Evolutionary conservation across 2,888 invertebrate species (phyloP), one percentile per base, ranked within the genome.

Genomic region (Ochlodes sylvanus): DNA sequence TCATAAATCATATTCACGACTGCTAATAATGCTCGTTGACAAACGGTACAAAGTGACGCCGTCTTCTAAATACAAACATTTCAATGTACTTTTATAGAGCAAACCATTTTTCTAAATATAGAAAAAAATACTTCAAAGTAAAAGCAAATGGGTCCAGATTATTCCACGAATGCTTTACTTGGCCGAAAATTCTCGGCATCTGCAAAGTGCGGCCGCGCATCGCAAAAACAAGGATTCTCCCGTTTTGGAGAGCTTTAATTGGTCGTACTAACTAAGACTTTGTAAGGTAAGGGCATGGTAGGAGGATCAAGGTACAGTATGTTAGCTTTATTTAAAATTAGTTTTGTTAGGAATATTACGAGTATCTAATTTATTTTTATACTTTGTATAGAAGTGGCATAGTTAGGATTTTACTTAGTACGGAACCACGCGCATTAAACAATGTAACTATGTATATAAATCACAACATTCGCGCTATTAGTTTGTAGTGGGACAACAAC

Each of bases 141-240:
- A 47, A 54, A 50, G 60, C 32, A 66, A 67, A 61, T 61, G 52
- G 66, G 54, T 44, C 10, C n/a, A 54, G 61, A 44, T 61, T 67
- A 67, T 61, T 67, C 67, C 60, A 55, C 79, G 82, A 85, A 89
- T 87, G 81, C 84, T 86, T 85, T 82, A 77, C 83, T 83, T 86
- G 75, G 80, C 75, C 81, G 74, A 81, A 84, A 83, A 83, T 79
- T 78, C 84, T 85, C 89, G 88, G 88, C 81, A 76, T 73, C 72
- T 78, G 85, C 88, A 90, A 90, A 90, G 89, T 81, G 79, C 76
- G 79, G 78, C 78, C 71, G 74, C 74, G 76, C 70, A 75, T 73
- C 70, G 77, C 86, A 90, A 90, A 90, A 91, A 90, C 83, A 77
- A 83, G 77, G 52, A 55, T 42, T 44, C 42, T 66, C 66, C 66